A percentile compares a stretch with the other conserved stretches of the same genome.
Conservation (phyloP, 2,888 invertebrate species). For the Dioctria linearis region DNA sequence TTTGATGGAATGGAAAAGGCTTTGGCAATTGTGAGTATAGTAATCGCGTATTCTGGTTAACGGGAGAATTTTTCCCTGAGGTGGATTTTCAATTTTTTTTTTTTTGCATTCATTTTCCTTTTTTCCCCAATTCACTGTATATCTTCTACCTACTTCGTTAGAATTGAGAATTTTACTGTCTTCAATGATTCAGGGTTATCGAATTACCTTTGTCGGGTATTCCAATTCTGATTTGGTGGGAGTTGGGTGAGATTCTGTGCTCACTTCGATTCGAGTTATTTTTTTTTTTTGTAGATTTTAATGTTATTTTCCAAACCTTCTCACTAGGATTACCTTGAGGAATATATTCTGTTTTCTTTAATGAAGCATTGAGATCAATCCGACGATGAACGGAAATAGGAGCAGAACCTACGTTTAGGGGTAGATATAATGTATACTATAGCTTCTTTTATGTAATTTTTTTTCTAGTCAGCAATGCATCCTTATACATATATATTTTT, state of each 20-base stretch:
- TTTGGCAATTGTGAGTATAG: neutral
- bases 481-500: too few relatives aligned
- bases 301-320: neutral
- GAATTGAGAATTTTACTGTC: conserved; percentile 9
- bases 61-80: neutral
- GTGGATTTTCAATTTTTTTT: conserved; percentile 1
- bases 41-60: neutral
- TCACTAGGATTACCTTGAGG: neutral
- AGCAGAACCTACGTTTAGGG: too few relatives aligned
- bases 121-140: neutral
- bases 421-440: too few relatives aligned
- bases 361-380: neutral
- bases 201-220: conserved; percentile 24
- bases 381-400: too few relatives aligned
- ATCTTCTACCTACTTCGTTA: neutral
- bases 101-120: neutral
- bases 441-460: too few relatives aligned
- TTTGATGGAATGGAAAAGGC: conserved; percentile 25
- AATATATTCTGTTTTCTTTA: conserved; percentile 3
- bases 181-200: conserved; percentile 11
- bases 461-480: too few relatives aligned
- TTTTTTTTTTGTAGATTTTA: neutral
- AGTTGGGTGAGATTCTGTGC: neutral
- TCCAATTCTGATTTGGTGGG: neutral
- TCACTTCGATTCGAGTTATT: conserved; percentile 1